Evolutionary conservation across 2,797 vertebrate genomes (phyloP).

Genomic region (Ibycter americanus): DNA sequence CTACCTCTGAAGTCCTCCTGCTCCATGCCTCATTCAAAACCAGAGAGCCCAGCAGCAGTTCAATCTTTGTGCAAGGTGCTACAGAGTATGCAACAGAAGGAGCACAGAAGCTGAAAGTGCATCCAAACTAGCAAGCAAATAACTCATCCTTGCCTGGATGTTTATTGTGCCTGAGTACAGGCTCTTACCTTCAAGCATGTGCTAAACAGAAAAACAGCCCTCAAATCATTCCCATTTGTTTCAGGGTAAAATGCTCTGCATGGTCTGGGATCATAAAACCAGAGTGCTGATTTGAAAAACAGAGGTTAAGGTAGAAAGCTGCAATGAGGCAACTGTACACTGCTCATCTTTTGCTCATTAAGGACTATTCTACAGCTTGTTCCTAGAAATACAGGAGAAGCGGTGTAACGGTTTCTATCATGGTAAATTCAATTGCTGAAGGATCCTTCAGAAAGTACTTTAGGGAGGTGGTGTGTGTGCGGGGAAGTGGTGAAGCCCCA

Average conservation of each 20-base stretch:
- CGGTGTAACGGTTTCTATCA: not conserved
- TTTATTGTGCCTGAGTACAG: not conserved
- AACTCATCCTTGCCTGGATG: not conserved
- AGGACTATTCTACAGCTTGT: rapidly evolving
- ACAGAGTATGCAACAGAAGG: not conserved
- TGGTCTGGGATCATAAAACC: not conserved
- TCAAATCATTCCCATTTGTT: not conserved
- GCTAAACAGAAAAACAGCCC: not conserved
- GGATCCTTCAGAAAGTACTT: not conserved
- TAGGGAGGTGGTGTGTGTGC: too few species aligned
- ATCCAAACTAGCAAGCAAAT: not conserved
- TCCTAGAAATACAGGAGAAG: not conserved
- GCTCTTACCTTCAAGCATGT: not conserved
- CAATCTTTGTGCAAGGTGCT: not conserved
- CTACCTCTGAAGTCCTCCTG: not conserved
- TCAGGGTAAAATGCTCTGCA: not conserved
- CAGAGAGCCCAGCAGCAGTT: not conserved
- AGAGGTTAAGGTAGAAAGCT: not conserved
- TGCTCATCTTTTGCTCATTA: not conserved
- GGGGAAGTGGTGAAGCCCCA: not conserved
- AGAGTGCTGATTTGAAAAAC: not conserved
- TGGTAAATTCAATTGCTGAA: not conserved
- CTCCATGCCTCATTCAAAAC: not conserved
- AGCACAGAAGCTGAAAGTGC: not conserved
- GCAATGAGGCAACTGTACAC: not conserved